Conservation (phyloP, 1,140 invertebrate species). For the Physella acuta region DNA sequence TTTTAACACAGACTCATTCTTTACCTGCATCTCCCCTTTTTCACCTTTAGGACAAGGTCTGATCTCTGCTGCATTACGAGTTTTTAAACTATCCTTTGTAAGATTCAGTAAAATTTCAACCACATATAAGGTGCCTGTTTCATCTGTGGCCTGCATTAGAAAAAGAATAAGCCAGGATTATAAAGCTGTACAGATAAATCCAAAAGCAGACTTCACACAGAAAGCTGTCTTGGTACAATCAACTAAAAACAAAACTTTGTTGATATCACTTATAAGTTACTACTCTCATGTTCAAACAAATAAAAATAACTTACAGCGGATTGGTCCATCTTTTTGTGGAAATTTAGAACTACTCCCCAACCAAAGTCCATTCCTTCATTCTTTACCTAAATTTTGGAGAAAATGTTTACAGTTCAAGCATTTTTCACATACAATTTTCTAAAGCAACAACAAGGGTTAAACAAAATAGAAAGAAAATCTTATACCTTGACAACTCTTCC, state of each 20-base stretch:
- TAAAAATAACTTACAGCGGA: constrained; percentile 50
- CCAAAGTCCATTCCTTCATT: constrained; percentile 85
- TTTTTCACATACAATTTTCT: too few species aligned
- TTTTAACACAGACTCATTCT: too few species aligned
- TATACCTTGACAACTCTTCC: constrained; percentile 86
- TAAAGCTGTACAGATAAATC: too few species aligned
- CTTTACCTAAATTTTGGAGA: too few species aligned
- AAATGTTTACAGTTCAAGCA: too few species aligned
- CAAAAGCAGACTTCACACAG: too few species aligned
- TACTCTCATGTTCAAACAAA: too few species aligned
- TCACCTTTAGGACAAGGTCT: constrained; percentile 60
- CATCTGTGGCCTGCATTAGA: constrained; percentile 34
- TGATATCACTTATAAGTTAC: too few species aligned
- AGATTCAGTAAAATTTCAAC: constrained; percentile 84
- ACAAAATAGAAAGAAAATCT: neutral
- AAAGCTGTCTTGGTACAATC: too few species aligned
- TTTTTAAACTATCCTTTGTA: constrained; percentile 63
- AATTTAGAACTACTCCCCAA: constrained; percentile 95
- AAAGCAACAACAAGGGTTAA: too few species aligned
- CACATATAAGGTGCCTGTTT: constrained; percentile 65
- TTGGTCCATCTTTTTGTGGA: constrained; percentile 73
- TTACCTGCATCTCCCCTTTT: constrained; percentile 79
- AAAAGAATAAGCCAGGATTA: too few species aligned
- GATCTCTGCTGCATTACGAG: constrained; percentile 48
- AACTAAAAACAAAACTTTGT: too few species aligned